Evolutionary conservation across 2,113 vertebrate species (phyloP).

Genomic region (Percopsis transmontana): DNA sequence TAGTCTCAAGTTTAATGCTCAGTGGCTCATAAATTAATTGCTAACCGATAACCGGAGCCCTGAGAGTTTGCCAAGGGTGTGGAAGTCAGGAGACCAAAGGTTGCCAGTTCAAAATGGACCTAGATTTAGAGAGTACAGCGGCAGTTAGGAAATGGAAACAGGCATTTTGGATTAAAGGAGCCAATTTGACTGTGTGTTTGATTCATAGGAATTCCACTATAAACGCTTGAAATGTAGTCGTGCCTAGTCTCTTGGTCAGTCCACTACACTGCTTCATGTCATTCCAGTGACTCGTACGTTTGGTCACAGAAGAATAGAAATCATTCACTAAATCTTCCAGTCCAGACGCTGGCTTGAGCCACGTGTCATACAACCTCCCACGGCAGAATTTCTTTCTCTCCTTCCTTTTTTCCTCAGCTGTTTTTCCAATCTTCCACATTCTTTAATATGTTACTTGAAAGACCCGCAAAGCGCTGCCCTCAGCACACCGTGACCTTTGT

Average conservation of each 20-base stretch:
- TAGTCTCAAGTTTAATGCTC: constrained; percentile 51
- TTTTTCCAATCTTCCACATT: constrained; percentile 29
- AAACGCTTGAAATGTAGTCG: neutral
- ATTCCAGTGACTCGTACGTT: constrained; percentile 5
- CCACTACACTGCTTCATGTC: constrained; percentile 3
- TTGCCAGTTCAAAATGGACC: constrained; percentile 26
- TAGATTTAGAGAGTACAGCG: constrained; percentile 29
- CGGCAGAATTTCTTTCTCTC: constrained; percentile 30
- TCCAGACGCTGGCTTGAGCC: constrained; percentile 8
- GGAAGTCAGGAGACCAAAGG: constrained; percentile 61
- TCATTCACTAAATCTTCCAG: constrained; percentile 6
- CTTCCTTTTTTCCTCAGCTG: constrained; percentile 21
- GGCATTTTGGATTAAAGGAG: constrained; percentile 1
- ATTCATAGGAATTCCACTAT: neutral
- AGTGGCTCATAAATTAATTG: constrained; percentile 53
- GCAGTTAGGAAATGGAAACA: neutral
- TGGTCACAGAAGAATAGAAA: constrained; percentile 6
- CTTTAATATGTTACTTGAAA: constrained; percentile 74
- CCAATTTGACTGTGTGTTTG: constrained; percentile 1
- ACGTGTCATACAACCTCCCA: constrained; percentile 38
- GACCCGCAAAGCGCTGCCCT: constrained; percentile 63
- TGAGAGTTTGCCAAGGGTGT: constrained; percentile 64
- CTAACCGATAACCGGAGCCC: constrained; percentile 54
- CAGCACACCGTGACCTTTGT: constrained; percentile 75
- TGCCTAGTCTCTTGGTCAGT: neutral